Percentiles rank a stretch among this genome's conserved stretches.
Conservation (phyloP, 2,797 vertebrate genomes). For the Mallotus villosus region DNA sequence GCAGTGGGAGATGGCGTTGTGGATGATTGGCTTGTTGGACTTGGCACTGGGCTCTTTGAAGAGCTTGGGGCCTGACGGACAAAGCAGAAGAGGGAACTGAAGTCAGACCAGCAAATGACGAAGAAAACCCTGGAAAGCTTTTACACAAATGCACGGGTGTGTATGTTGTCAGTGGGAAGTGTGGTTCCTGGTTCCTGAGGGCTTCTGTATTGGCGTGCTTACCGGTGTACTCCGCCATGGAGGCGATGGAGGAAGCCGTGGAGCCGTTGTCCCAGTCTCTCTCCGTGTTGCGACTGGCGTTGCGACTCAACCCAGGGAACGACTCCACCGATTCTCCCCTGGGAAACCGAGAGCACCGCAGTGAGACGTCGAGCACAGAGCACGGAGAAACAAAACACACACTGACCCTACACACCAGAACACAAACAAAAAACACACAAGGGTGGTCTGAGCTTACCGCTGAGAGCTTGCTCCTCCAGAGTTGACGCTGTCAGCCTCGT, state of each 20-base stretch:
- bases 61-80: constrained; percentile 87
- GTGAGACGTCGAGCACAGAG: constrained; percentile 7
- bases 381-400: not conserved
- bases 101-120: not conserved
- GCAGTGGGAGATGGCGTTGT: constrained; percentile 95
- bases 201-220: not conserved
- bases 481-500: constrained; percentile 91
- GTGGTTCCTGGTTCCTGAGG: not conserved
- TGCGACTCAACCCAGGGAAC: constrained; percentile 86
- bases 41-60: constrained; percentile 98
- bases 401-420: too few species aligned
- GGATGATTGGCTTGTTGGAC: constrained; percentile 96
- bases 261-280: constrained; percentile 97
- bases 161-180: too few species aligned
- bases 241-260: constrained; percentile 92
- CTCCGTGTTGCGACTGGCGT: constrained; percentile 86
- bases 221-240: constrained; percentile 98
- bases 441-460: constrained; percentile 70
- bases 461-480: constrained; percentile 90
- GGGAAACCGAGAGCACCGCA: not conserved
- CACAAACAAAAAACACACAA: not conserved
- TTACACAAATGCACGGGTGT: not conserved
- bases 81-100: constrained; percentile 9
- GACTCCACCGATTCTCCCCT: constrained; percentile 90
- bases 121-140: not conserved